Evolutionary conservation across 2,113 vertebrate genomes (phyloP).

Genomic region (Vombatus ursinus): DNA sequence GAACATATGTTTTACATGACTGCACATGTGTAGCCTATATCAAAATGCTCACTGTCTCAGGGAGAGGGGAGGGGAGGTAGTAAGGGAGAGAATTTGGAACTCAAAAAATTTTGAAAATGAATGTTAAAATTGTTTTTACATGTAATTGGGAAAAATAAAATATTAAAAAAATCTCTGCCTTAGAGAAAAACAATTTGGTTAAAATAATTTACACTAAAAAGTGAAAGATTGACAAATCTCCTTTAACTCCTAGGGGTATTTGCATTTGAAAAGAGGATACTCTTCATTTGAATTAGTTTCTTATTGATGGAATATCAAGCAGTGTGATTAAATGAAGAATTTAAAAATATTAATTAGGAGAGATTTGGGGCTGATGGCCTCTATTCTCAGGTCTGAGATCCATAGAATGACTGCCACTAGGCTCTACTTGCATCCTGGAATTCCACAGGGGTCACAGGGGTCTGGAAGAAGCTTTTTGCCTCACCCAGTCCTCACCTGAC

Average conservation of each 20-base stretch:
- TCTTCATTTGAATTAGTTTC: background rate
- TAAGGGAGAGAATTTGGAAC: no score
- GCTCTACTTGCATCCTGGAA: background rate
- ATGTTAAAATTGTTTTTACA: no score
- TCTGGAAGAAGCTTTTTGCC: background rate
- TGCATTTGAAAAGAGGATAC: background rate
- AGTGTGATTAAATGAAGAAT: background rate
- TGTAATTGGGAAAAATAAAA: no score
- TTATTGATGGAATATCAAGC: background rate
- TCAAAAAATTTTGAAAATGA: no score
- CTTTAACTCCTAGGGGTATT: background rate
- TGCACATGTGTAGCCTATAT: no score
- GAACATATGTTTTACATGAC: no score
- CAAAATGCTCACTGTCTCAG: no score
- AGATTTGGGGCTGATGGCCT: background rate
- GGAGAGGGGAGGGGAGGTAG: no score
- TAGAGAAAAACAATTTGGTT: no score
- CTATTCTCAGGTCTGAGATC: background rate
- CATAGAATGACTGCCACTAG: background rate
- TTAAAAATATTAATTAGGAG: background rate
- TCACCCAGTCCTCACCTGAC: background rate
- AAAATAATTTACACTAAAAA: background rate
- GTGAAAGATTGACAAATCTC: background rate
- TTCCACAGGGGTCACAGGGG: background rate
- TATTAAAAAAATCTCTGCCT: no score